A percentile compares a stretch with the other conserved stretches of the same genome.
Conservation (phyloP, 2,797 vertebrate genomes). For the Bovichtus diacanthus region DNA sequence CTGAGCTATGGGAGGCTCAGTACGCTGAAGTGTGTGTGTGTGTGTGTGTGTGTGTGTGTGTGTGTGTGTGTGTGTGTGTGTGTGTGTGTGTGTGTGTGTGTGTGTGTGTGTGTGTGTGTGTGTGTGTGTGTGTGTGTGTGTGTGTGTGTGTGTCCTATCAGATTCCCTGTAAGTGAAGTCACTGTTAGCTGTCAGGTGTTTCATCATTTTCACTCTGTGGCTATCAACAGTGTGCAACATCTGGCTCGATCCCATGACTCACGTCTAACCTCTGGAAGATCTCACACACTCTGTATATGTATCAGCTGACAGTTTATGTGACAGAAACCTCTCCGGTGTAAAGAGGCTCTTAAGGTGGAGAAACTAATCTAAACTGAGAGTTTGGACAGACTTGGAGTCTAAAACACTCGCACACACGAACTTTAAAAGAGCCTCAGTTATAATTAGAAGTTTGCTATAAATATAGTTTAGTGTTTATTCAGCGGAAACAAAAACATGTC, state of each 20-base stretch:
- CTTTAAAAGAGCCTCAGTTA: no score
- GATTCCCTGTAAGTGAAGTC: conserved; percentile 58
- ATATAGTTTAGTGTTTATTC: no score
- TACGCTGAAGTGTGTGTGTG: conserved; percentile 2
- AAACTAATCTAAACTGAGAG: conserved; percentile 6
- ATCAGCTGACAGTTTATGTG: conserved; percentile 43
- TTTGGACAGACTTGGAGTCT: not conserved
- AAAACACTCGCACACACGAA: conserved; percentile 53
- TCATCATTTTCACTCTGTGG: conserved; percentile 28
- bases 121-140: not conserved
- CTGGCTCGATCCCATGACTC: conserved; percentile 35
- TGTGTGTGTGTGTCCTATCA: conserved; percentile 11
- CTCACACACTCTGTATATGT: conserved; percentile 5
- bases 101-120: conserved; percentile 13
- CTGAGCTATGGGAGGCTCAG: conserved; percentile 30
- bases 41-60: conserved; percentile 18
- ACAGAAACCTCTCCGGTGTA: conserved; percentile 11
- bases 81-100: conserved; percentile 10
- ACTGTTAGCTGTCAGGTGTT: conserved; percentile 29
- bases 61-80: conserved; percentile 26
- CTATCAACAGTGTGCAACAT: conserved; percentile 38
- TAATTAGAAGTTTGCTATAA: not conserved
- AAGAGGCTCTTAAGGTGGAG: conserved; percentile 40
- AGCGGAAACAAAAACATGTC: no score
- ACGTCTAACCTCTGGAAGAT: not conserved